Conservation (phyloP, 2,888 invertebrate species). For the Bombyx huttoni region DNA sequence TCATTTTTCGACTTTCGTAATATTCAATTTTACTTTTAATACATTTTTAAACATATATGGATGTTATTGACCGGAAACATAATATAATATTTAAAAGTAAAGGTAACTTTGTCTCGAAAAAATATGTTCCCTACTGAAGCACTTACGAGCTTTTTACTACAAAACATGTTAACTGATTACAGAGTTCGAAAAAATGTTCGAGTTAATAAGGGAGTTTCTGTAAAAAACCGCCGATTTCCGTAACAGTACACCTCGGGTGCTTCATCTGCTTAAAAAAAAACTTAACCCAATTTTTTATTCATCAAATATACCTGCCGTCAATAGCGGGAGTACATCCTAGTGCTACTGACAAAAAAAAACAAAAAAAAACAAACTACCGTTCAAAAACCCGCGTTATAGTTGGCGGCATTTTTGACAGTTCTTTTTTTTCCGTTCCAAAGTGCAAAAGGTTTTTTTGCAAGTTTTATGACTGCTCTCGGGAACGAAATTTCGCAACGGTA, state of each 20-base stretch:
- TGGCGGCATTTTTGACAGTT: conserved; percentile 38
- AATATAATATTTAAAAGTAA: conserved; percentile 1
- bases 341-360: conserved; percentile 14
- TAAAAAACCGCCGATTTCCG: conserved; percentile 61
- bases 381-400: conserved; percentile 23
- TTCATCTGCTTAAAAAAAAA: conserved; percentile 50
- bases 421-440: conserved; percentile 16
- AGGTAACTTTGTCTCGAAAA: not conserved
- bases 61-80: conserved; percentile 1
- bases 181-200: conserved; percentile 25
- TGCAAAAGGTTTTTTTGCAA: conserved; percentile 35
- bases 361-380: conserved; percentile 47
- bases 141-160: conserved; percentile 13
- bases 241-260: conserved; percentile 61
- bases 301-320: conserved; percentile 61
- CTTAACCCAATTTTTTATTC: conserved; percentile 59
- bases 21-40: no score
- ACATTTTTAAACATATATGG: no score
- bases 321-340: conserved; percentile 50
- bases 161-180: conserved; percentile 50
- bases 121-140: conserved; percentile 11
- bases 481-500: conserved; percentile 43
- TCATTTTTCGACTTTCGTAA: no score
- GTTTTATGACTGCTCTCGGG: conserved; percentile 38
- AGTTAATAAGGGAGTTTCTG: conserved; percentile 55